Evolutionary conservation across 2,113 vertebrate species (phyloP).

Genomic region (Malurus melanocephalus): DNA sequence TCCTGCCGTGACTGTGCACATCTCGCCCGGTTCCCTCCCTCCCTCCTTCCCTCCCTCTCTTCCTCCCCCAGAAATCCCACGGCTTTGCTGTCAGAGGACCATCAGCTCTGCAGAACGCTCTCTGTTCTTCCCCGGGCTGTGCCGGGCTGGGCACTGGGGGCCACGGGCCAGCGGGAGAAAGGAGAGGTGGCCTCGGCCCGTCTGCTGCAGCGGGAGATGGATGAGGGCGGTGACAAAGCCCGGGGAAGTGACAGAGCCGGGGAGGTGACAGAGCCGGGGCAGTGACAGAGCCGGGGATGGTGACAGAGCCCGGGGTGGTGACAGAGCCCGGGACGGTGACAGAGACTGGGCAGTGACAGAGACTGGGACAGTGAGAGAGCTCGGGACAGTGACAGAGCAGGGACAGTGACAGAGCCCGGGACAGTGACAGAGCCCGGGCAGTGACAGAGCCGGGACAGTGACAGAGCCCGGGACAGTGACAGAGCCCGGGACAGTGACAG

Average conservation of each 20-base stretch:
- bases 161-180: neutral
- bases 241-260: too few relatives aligned
- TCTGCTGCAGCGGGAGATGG: neutral
- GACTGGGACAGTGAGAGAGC: too few relatives aligned
- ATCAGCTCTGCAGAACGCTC: neutral
- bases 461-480: neutral
- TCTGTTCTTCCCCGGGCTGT: neutral
- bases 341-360: neutral
- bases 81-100: neutral
- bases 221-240: neutral
- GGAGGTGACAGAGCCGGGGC: too few relatives aligned
- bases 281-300: neutral
- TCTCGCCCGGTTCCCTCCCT: neutral
- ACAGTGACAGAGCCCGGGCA: too few relatives aligned
- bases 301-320: neutral
- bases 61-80: neutral
- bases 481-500: too few relatives aligned
- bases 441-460: too few relatives aligned
- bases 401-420: neutral
- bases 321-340: neutral
- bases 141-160: neutral
- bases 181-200: neutral
- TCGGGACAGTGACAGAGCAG: too few relatives aligned
- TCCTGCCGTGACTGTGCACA: constrained; percentile 16
- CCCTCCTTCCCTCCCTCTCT: neutral